These are phyloP conservation scores for Gymnothorax reevesii DNA, from an alignment of 2,797 vertebrate genomes.

Conservation along the genomic window DNA sequence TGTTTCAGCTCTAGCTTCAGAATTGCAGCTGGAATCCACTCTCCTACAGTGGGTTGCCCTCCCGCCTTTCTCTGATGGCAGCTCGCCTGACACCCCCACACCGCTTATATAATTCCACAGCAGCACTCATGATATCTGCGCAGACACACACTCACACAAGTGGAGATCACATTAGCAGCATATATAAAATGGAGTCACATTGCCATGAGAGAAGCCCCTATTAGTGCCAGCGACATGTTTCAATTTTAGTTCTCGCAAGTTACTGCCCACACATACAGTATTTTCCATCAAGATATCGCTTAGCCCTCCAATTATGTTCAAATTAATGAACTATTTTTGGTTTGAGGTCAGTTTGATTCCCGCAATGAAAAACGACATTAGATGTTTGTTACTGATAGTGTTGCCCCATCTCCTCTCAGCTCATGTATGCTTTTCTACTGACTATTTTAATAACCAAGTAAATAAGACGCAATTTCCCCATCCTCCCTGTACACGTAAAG, in stretches of 20 bases:
- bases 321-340: no score
- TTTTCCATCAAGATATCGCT: no score
- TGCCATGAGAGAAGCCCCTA: not conserved
- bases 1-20: not conserved
- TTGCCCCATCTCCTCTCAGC: no score
- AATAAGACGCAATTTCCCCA: no score
- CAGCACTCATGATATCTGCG: conserved; percentile 6
- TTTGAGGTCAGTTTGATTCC: no score
- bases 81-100: not conserved
- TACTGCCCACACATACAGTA: not conserved
- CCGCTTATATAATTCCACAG: not conserved
- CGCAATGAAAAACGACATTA: no score
- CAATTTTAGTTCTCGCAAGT: not conserved
- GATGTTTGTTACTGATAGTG: no score
- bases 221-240: not conserved
- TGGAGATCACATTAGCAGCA: not conserved
- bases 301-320: no score
- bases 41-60: not conserved
- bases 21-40: not conserved
- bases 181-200: not conserved
- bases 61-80: not conserved
- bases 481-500: no score
- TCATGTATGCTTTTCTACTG: no score
- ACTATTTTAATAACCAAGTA: no score
- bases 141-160: not conserved